These are phyloP conservation scores for Cyclura pinguis DNA, from an alignment of 2,797 vertebrate species.

Conservation along the genomic window DNA sequence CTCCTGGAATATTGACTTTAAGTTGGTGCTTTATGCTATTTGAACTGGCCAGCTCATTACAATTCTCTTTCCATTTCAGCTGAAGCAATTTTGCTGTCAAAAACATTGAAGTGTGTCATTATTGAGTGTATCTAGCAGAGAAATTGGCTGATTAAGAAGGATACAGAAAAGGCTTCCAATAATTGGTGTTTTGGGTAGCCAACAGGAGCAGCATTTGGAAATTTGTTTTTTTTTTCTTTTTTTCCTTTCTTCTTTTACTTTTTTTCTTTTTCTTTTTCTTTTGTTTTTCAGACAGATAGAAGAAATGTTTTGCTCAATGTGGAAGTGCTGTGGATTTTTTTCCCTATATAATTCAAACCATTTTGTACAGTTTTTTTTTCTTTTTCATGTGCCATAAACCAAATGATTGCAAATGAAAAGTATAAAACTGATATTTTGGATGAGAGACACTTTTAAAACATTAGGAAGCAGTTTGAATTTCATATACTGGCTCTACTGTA, in stretches of 20 bases:
- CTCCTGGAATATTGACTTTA: slow-evolving; percentile 15
- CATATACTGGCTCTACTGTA: background rate
- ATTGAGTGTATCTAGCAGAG: background rate
- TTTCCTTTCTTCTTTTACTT: background rate
- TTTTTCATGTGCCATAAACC: background rate
- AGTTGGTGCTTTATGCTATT: slow-evolving; percentile 10
- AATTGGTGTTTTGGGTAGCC: background rate
- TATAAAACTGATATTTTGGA: background rate
- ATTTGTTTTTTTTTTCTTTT: background rate
- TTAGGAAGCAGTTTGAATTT: background rate
- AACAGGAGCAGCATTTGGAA: background rate
- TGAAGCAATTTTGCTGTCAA: background rate
- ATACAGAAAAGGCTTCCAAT: background rate
- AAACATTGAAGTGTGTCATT: slow-evolving; percentile 19
- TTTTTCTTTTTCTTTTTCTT: background rate
- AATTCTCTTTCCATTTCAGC: background rate
- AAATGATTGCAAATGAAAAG: background rate
- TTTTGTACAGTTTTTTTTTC: too few species aligned
- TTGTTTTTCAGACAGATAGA: background rate
- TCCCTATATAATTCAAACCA: background rate
- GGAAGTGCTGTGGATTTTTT: background rate
- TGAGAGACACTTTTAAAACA: background rate
- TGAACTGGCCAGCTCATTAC: slow-evolving; percentile 21
- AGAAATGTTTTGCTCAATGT: background rate
- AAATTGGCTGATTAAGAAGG: slow-evolving; percentile 18